Base-by-base conservation (phyloP, 1,140 invertebrate species). In the Drosophila guanche region DNA sequence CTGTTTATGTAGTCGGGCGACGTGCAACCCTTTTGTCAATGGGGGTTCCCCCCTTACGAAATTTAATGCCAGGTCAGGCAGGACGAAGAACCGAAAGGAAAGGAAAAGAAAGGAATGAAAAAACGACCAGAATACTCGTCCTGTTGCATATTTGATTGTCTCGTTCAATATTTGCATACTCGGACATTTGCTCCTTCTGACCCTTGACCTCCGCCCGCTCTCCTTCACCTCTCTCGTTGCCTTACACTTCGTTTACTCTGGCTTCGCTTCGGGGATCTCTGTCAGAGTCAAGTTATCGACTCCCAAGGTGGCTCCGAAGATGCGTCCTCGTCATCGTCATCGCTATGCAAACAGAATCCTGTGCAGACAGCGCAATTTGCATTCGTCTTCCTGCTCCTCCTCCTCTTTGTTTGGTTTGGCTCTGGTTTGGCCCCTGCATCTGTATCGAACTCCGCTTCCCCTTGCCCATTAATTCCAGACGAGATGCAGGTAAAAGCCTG, bases 71-170 rank as follows among this genome's bases (percentile, higher is more conserved):
- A 51, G 52, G 51, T 46, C 43, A 56, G 33, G 33, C n/a, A 33
- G 33, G 10, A 37, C 3, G 10, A 12, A 37, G 3, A 8, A 20
- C 16, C 16, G 16, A 10, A 37, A 37, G 33, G 33, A 4, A 12
- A 12, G 33, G 58, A 45, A 16, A 8, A 5, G 29, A 58, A 41
- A 7, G 27, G 25, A 25, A 48, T 37, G 66, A 55, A n/a, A 33
- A 52, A 52, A 52, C 29, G 43, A 55, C 50, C 83, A 86, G 80
- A 72, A 78, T 88, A 78, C 16, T 20, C 16, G 16, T 20, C 0
- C 78, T 79, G 81, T 77, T 85, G 83, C 83, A 86, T 86, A 88
- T 83, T 88, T 86, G 83, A 86, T 88, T 86, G 83, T 88, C 83
- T 76, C 57, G 83, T 66, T 76, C 83, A 86, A 86, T 86, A 86